Conservation (phyloP, 2,888 invertebrate genomes). For the Ischnus inquisitorius region DNA sequence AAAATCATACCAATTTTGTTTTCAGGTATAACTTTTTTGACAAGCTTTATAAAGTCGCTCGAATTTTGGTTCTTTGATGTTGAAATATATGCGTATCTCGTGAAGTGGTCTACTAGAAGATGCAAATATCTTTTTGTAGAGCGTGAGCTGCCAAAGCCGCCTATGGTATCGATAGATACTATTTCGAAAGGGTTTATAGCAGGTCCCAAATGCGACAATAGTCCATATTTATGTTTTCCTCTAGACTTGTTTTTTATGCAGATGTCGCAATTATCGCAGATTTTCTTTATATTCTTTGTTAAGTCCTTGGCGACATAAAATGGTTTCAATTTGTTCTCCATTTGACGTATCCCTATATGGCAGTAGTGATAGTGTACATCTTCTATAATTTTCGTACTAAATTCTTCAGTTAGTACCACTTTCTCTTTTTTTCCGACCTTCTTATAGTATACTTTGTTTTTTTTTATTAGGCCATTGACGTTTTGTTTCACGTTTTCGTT, state of each 20-base stretch:
- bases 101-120: conserved; percentile 73
- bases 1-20: conserved; percentile 65
- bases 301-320: conserved; percentile 64
- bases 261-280: conserved; percentile 49
- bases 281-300: conserved; percentile 64
- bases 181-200: conserved; percentile 29
- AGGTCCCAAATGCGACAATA: conserved; percentile 33
- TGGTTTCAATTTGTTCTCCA: conserved; percentile 59
- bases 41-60: conserved; percentile 73
- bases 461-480: conserved; percentile 45
- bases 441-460: conserved; percentile 60
- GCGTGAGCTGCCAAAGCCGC: conserved; percentile 66
- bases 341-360: conserved; percentile 67
- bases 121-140: conserved; percentile 76
- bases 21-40: conserved; percentile 42
- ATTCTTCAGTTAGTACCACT: conserved; percentile 32
- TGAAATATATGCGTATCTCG: conserved; percentile 72
- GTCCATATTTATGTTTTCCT: conserved; percentile 11
- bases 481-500: conserved; percentile 55
- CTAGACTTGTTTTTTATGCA: conserved; percentile 23
- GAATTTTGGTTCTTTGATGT: conserved; percentile 73
- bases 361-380: conserved; percentile 46
- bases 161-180: conserved; percentile 30
- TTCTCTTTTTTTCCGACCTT: conserved; percentile 35
- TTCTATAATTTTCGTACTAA: conserved; percentile 30